Percentiles rank a stretch among this genome's conserved stretches.
phyloP scores from a whole-genome alignment of 2,888 invertebrate species.

The Ligdia adustata region DNA sequence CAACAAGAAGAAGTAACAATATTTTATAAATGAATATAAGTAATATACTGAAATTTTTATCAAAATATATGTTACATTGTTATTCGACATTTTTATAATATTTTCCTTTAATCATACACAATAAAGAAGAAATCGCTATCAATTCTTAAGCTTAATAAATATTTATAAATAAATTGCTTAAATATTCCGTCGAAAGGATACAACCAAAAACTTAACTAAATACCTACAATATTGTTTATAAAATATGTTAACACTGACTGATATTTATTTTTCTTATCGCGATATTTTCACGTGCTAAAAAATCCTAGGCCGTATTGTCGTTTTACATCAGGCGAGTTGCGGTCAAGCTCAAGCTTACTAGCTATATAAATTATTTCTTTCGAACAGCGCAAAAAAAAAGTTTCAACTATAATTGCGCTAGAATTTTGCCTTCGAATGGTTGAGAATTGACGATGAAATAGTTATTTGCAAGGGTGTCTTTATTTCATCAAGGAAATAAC shows the following conservation, averaged over 20 bases:
- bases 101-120: no score
- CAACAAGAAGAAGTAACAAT: not conserved
- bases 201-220: slow-evolving; percentile 35
- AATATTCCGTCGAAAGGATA: slow-evolving; percentile 29
- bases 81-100: slow-evolving; percentile 16
- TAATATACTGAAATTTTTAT: not conserved
- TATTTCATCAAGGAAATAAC: no score
- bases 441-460: no score
- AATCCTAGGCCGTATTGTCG: no score
- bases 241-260: slow-evolving; percentile 6
- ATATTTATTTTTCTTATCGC: not conserved
- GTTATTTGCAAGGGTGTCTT: no score
- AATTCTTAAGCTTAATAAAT: slow-evolving; percentile 24
- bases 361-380: no score
- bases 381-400: no score
- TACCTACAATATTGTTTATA: slow-evolving; percentile 1
- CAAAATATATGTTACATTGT: not conserved
- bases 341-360: no score
- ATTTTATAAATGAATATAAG: not conserved
- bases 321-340: no score
- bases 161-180: slow-evolving; percentile 7
- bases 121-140: slow-evolving; percentile 21
- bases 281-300: no score
- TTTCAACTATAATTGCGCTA: no score
- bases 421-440: no score